Evolutionary conservation across 2,888 invertebrate species (phyloP), one percentile per base, ranked within the genome.

Genomic region (Harpalus rubripes): DNA sequence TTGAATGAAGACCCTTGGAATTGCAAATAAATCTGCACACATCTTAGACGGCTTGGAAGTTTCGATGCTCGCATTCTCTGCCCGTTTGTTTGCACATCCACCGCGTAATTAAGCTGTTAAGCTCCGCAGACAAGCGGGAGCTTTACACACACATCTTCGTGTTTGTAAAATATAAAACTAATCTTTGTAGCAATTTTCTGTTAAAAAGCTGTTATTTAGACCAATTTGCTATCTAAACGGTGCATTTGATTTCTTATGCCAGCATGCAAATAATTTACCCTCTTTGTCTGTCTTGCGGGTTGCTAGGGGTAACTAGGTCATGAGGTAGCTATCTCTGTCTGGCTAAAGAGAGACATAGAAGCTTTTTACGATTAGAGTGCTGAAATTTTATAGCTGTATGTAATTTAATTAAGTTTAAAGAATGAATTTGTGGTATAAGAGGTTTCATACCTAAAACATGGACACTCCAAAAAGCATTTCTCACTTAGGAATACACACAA

Each of bases 331-430:
- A 12, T 8, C 44, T 52, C 44, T 52, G 7, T 52, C 44, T 52
- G 10, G 44, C 44, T 52, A 8, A 52, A 52, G 10, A 52, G 10
- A 52, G 44, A 52, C 12, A 52, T 52, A 12, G 10, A 2, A 52
- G 44, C 12, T 52, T 52, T 52, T 52, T 52, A 52, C 12, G 44
- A 52, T 52, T 52, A 52, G 12, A 52, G 44, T 52, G 44, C 44
- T 52, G 44, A 52, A 52, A 52, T 52, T 52, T 52, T 52, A 52
- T 52, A 52, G 44, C 44, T 52, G 44, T 52, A 52, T 52, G 44
- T 52, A 52, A 52, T 52, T 52, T 52, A 52, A 52, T 52, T 52
- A 52, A 52, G 44, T 12, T 52, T 52, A 8, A 52, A 52, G 44
- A 52, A 52, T 52, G 44, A 52, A 52, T 52, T 52, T 52, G 44